Conservation (phyloP, 1,140 invertebrate species). For the Drusus annulatus region DNA sequence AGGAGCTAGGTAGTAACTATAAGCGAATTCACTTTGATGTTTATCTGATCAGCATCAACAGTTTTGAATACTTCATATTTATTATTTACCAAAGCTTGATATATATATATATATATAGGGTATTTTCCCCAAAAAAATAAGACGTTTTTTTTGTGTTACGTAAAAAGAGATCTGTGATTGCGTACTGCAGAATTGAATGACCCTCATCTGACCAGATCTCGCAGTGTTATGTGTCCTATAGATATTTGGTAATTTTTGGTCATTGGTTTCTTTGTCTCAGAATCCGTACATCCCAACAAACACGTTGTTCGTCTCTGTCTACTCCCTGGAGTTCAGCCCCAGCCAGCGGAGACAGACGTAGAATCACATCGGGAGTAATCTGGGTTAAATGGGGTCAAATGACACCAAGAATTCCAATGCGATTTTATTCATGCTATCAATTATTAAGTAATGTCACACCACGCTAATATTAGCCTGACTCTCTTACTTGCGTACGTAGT, state of each 20-base stretch:
- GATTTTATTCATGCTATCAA: constrained; percentile 65
- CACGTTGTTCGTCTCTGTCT: neutral
- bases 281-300: constrained; percentile 8
- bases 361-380: constrained; percentile 72
- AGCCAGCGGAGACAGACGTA: constrained; percentile 48
- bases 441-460: constrained; percentile 57
- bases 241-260: constrained; percentile 13
- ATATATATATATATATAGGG: no score
- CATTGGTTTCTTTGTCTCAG: neutral
- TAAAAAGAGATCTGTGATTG: no score
- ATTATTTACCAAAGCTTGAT: no score
- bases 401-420: constrained; percentile 74
- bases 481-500: neutral
- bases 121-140: no score
- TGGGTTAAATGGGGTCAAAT: constrained; percentile 74
- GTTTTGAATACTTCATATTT: no score
- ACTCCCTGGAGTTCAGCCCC: constrained; percentile 3
- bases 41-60: no score
- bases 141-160: no score
- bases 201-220: neutral
- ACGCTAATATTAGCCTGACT: constrained; percentile 57
- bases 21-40: no score
- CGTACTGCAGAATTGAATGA: no score
- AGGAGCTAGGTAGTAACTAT: no score
- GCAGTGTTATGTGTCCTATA: neutral